phyloP scores from a whole-genome alignment of 2,113 vertebrate species.

The Crypturellus undulatus region DNA sequence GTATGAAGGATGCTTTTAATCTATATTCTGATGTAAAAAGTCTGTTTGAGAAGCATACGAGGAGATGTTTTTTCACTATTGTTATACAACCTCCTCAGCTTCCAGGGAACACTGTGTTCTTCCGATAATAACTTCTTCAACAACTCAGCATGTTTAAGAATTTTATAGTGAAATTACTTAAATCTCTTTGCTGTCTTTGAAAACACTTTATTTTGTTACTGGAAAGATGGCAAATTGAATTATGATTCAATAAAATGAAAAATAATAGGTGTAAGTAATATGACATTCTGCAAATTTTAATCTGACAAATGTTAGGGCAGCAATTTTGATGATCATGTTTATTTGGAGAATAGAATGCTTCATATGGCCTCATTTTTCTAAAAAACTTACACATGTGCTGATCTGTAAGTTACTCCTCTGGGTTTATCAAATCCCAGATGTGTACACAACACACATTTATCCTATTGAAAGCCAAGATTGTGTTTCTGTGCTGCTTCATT shows the following conservation, averaged over 20 bases:
- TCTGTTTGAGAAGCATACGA: not conserved
- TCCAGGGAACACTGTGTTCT: not conserved
- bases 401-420: not conserved
- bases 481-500: not conserved
- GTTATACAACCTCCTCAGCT: not conserved
- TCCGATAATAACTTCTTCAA: not conserved
- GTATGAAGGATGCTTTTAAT: not conserved
- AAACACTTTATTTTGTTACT: not conserved
- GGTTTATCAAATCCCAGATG: not conserved
- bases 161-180: slow-evolving; percentile 12
- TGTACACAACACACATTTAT: slow-evolving; percentile 1
- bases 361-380: not conserved
- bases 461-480: not conserved
- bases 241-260: not conserved
- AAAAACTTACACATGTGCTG: not conserved
- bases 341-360: not conserved
- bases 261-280: not conserved
- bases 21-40: not conserved
- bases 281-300: not conserved
- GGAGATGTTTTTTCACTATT: not conserved
- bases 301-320: not conserved
- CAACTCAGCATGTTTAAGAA: not conserved
- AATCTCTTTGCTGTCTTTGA: not conserved
- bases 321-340: not conserved
- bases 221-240: not conserved